phyloP scores from a whole-genome alignment of 2,113 vertebrate species.

The Perca schrenkii region DNA sequence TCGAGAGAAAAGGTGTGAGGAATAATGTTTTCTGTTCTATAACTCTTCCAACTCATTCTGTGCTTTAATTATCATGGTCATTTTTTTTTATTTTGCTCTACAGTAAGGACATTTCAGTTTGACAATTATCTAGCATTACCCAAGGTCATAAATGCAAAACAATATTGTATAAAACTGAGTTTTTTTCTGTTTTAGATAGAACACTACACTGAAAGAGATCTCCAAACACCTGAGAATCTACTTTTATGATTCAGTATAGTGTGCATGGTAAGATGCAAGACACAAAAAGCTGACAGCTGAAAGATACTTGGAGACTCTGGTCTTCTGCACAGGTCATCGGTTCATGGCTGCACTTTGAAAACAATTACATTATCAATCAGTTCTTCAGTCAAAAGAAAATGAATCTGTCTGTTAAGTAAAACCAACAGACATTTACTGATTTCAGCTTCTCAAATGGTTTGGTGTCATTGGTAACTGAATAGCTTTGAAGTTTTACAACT shows the following conservation, averaged over 20 bases:
- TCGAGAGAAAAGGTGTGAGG: conserved; percentile 3
- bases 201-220: neutral
- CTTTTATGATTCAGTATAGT: neutral
- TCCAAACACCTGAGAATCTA: conserved; percentile 9
- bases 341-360: neutral
- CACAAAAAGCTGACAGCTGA: conserved; percentile 12
- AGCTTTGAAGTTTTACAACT: neutral
- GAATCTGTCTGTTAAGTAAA: neutral
- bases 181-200: neutral
- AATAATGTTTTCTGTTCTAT: conserved; percentile 12
- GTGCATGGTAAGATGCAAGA: neutral
- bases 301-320: neutral
- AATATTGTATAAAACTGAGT: neutral
- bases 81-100: neutral
- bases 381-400: neutral
- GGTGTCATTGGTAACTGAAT: neutral
- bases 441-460: neutral
- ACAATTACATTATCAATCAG: neutral
- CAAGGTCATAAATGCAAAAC: neutral
- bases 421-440: neutral
- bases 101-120: conserved; percentile 6
- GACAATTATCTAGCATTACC: conserved; percentile 31
- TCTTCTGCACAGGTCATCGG: neutral
- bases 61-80: conserved; percentile 13
- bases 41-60: conserved; percentile 2